Evolutionary conservation across 2,888 invertebrate genomes (phyloP).

Genomic region (Polydrusus tereticollis): DNA sequence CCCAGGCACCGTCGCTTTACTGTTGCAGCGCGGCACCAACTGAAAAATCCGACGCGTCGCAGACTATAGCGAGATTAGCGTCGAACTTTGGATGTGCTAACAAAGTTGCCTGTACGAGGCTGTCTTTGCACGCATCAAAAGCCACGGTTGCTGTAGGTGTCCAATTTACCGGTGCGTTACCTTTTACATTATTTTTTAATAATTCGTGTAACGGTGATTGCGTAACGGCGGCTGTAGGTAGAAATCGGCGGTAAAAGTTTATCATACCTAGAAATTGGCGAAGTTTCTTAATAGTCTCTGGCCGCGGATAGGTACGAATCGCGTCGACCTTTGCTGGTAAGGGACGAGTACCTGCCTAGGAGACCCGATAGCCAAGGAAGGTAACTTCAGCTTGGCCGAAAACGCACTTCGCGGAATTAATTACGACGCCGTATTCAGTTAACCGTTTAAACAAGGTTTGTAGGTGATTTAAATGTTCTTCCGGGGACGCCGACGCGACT

Average conservation of each 20-base stretch:
- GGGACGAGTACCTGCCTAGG: too few species aligned
- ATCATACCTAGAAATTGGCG: conserved; percentile 35
- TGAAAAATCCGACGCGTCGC: conserved; percentile 60
- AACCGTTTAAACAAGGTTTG: too few species aligned
- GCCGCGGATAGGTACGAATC: not conserved
- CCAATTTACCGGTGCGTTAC: conserved; percentile 27
- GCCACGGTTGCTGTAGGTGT: conserved; percentile 18
- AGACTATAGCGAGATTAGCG: not conserved
- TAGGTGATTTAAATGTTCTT: too few species aligned
- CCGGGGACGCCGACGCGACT: too few species aligned
- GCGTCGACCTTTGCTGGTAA: not conserved
- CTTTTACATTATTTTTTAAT: conserved; percentile 17
- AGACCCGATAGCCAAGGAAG: too few species aligned
- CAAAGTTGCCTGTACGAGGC: not conserved
- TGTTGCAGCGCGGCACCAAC: conserved; percentile 44
- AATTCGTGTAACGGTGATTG: conserved; percentile 27
- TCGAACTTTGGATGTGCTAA: not conserved
- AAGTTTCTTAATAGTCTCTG: conserved; percentile 20
- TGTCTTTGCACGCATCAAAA: not conserved
- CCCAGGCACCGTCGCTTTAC: conserved; percentile 15
- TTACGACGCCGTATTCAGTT: too few species aligned
- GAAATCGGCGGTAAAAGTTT: conserved; percentile 35
- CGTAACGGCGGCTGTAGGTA: conserved; percentile 23
- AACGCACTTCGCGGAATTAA: too few species aligned
- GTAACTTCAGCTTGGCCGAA: too few species aligned